Percentiles rank a stretch among this genome's conserved stretches.
These are phyloP conservation scores for Amphipyra tragopoginis DNA, from an alignment of 2,888 invertebrate species.

Conservation along the genomic window DNA sequence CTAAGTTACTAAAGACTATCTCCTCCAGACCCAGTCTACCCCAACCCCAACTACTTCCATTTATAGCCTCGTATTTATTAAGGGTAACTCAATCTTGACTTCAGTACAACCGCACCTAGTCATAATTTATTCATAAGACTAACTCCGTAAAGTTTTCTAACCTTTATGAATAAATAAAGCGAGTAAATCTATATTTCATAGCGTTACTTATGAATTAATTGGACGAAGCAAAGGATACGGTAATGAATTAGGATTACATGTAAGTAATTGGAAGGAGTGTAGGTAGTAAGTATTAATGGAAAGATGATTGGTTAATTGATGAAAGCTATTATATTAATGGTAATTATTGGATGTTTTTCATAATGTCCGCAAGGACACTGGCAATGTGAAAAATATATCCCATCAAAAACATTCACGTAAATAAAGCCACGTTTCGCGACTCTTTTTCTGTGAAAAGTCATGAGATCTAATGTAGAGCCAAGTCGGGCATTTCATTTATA, in stretches of 20 bases:
- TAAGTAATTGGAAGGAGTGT: background rate
- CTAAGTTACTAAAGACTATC: too few species aligned
- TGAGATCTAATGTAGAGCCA: too few species aligned
- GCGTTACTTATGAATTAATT: slow-evolving; percentile 18
- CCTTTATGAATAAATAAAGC: slow-evolving; percentile 47
- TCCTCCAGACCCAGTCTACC: too few species aligned
- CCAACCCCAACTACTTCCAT: background rate
- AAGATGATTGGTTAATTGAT: too few species aligned
- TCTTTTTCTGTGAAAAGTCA: too few species aligned
- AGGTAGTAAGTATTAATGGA: background rate
- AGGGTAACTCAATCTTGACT: slow-evolving; percentile 11
- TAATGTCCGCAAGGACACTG: too few species aligned
- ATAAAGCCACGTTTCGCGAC: too few species aligned
- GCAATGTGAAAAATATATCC: too few species aligned
- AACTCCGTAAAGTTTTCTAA: slow-evolving; percentile 40
- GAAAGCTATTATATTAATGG: too few species aligned
- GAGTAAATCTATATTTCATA: slow-evolving; percentile 22
- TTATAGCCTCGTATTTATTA: slow-evolving; percentile 4
- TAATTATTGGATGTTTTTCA: too few species aligned
- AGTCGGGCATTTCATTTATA: too few species aligned
- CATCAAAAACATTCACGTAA: too few species aligned
- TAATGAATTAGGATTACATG: slow-evolving; percentile 16
- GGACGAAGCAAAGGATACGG: background rate
- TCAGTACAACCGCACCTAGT: slow-evolving; percentile 13
- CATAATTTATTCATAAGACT: slow-evolving; percentile 40